Base-by-base conservation (phyloP, 2,888 invertebrate species). In the Adelognathus sp. region DNA sequence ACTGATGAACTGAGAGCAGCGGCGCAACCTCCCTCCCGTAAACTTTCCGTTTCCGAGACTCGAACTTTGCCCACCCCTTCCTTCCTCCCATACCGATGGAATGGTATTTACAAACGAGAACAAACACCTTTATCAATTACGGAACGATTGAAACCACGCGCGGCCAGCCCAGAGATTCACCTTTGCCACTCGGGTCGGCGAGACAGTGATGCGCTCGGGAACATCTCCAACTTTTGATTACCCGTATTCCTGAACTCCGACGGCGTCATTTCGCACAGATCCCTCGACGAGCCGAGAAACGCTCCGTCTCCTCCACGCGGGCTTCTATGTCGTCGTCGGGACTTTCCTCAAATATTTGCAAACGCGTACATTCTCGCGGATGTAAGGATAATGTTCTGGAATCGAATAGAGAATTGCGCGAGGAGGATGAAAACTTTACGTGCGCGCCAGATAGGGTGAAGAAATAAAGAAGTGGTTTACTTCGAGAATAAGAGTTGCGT, bases 111-210 rank as follows among this genome's bases (percentile, higher is more conserved):
- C 88, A 87, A 87, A 87, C 82, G 86, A 83, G 87, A 87, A 86
- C 86, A 88, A 88, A 87, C 86, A 87, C 85, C 86, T 82, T 85
- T 87, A 88, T 87, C 88, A 88, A 87, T 87, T 88, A 88, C 87
- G 87, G 86, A 88, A 87, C 87, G 87, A 86, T 88, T 84, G 61
- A 33, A 56, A 60, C 67, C 66, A 18, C 41, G 54, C 46, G 50
- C 81, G 83, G 69, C 66, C 71, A 75, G 67, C 74, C 66, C 60
- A 63, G 58, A 18, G 39, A 3, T 73, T 16, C 31, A 33, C 60
- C 70, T 27, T 71, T 63, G 41, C 61, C 54, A 61, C 66, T 16
- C n/a, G 27, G 60, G 58, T 33, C 44, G 44, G 67, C 50, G 52
- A 41, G 73, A 69, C 70, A 44, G 77, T 66, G 73, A 58, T 60